Percentiles rank a stretch among this genome's conserved stretches.
Evolutionary conservation across 2,888 invertebrate genomes (phyloP).

Genomic region (Netelia fuscicornis): DNA sequence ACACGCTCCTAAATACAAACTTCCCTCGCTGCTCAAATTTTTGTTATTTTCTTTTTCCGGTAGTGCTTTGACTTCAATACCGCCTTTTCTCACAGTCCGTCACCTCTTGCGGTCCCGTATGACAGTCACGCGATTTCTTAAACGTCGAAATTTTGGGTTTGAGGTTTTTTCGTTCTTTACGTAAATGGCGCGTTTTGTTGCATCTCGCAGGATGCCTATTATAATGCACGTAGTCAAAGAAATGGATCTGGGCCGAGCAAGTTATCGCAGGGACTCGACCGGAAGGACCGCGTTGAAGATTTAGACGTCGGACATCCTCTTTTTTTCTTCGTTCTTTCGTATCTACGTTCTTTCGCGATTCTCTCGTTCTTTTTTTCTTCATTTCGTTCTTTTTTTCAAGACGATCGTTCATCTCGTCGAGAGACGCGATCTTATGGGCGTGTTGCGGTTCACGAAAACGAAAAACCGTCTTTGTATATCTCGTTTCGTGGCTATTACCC

Average conservation of each 20-base stretch:
- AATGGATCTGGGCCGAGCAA: conserved; percentile 23
- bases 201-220: conserved; percentile 45
- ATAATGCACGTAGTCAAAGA: conserved; percentile 36
- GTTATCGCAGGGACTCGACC: conserved; percentile 55
- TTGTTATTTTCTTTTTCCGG: background rate
- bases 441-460: conserved; percentile 58
- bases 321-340: conserved; percentile 19
- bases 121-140: conserved; percentile 61
- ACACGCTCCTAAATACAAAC: conserved; percentile 27
- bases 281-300: conserved; percentile 66
- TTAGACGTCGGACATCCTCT: conserved; percentile 68
- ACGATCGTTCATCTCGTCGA: conserved; percentile 50
- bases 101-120: conserved; percentile 53
- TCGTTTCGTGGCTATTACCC: conserved; percentile 10
- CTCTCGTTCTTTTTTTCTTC: conserved; percentile 50
- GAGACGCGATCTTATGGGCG: conserved; percentile 51
- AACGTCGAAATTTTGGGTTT: conserved; percentile 51
- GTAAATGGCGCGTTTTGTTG: conserved; percentile 43
- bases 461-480: conserved; percentile 52
- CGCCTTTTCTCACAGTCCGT: conserved; percentile 65
- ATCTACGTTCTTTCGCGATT: conserved; percentile 34
- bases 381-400: conserved; percentile 28
- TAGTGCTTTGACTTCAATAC: conserved; percentile 37
- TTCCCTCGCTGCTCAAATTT: conserved; percentile 9
- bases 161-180: conserved; percentile 24